A percentile compares a stretch with the other conserved stretches of the same genome.
Conservation (phyloP, 2,888 invertebrate genomes). For the Pachycephus smyrnensis region DNA sequence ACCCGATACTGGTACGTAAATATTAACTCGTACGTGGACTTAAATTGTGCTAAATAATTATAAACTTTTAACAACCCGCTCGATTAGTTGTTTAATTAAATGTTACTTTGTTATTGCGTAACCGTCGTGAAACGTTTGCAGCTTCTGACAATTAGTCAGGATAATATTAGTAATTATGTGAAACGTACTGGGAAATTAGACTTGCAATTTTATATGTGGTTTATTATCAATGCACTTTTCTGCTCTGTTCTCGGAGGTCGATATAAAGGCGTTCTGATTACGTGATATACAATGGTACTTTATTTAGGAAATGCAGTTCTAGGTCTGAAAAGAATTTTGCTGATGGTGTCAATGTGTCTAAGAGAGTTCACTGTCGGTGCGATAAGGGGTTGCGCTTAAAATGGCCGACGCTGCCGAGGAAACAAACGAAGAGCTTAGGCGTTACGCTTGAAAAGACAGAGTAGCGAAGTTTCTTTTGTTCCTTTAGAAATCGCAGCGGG, state of each 20-base stretch:
- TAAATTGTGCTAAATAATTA: neutral
- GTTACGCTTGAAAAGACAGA: neutral
- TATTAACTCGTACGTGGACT: neutral
- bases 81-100: neutral
- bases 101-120: neutral
- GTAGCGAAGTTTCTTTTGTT: neutral
- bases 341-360: neutral
- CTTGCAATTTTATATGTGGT: neutral
- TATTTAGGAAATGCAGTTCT: neutral
- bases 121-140: neutral
- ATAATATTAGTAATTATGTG: neutral
- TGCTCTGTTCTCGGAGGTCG: neutral
- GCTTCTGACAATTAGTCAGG: neutral
- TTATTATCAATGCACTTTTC: neutral
- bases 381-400: neutral
- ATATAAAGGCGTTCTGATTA: neutral
- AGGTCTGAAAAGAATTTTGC: neutral
- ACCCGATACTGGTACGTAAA: neutral
- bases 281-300: neutral
- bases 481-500: neutral
- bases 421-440: neutral
- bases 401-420: neutral
- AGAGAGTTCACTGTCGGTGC: neutral
- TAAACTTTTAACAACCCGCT: neutral
- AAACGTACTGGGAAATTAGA: neutral